phyloP scores from a whole-genome alignment of 1,140 invertebrate genomes.

The Platyscapa corneri region DNA sequence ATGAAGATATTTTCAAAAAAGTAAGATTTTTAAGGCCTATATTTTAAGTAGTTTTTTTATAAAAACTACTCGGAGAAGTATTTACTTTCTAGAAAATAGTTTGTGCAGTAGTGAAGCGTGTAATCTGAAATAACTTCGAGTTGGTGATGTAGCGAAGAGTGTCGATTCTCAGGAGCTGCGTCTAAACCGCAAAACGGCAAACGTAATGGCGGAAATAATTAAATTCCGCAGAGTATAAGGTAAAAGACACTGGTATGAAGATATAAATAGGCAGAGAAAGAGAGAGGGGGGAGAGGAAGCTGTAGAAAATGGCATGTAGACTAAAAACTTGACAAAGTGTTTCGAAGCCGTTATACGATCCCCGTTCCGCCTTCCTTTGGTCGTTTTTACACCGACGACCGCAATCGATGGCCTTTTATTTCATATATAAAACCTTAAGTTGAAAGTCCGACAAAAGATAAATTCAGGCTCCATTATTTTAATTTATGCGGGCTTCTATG shows the following conservation, averaged over 20 bases:
- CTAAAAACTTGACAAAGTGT: constrained; percentile 41
- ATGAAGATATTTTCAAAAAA: too few species aligned
- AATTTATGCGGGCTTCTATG: background rate
- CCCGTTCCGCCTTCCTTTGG: background rate
- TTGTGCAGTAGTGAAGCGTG: background rate
- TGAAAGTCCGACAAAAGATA: background rate
- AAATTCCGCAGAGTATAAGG: constrained; percentile 27
- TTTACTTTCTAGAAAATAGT: background rate
- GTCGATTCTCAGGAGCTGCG: constrained; percentile 3
- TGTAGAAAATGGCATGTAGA: constrained; percentile 22
- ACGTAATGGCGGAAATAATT: constrained; percentile 46
- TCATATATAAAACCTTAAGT: background rate
- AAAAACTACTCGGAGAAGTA: background rate
- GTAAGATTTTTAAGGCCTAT: too few species aligned
- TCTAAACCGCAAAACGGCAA: constrained; percentile 27
- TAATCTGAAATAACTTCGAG: background rate
- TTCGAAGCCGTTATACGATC: constrained; percentile 32
- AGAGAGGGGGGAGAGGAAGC: background rate
- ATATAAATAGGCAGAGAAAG: background rate
- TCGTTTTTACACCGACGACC: constrained; percentile 10
- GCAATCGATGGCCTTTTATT: background rate
- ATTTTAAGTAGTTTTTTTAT: background rate
- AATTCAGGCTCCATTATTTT: background rate
- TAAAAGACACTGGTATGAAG: constrained; percentile 30
- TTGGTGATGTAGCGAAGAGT: background rate